Conservation (phyloP, 2,888 invertebrate genomes). For the Keiferia lycopersicella region DNA sequence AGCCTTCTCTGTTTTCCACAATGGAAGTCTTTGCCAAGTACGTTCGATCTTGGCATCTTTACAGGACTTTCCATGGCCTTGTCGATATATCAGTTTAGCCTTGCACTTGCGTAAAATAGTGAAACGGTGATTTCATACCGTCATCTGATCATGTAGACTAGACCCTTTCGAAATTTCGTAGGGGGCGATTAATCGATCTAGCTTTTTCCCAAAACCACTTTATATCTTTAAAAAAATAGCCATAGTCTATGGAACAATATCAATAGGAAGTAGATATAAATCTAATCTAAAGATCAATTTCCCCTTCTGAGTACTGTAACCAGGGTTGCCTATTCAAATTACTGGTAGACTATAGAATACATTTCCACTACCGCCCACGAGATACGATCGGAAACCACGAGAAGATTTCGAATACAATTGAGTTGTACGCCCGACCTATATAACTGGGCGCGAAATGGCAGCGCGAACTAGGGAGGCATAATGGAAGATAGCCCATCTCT, state of each 20-base stretch:
- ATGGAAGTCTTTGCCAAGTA: not conserved
- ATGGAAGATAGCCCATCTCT: constrained; percentile 5
- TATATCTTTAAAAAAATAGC: no score
- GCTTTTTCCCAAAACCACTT: no score
- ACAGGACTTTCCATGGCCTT: not conserved
- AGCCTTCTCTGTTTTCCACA: not conserved
- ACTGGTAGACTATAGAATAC: constrained; percentile 6
- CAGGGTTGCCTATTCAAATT: not conserved
- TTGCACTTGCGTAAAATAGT: not conserved
- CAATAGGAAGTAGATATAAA: not conserved
- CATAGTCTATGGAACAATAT: no score
- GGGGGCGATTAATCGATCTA: no score
- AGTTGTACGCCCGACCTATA: constrained; percentile 44
- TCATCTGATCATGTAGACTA: no score
- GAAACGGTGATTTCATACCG: not conserved
- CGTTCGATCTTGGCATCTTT: not conserved
- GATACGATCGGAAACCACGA: constrained; percentile 30
- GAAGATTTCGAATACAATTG: constrained; percentile 42
- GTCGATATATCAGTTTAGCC: not conserved
- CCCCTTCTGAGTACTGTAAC: not conserved
- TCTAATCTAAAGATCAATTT: not conserved
- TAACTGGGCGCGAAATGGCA: constrained; percentile 17
- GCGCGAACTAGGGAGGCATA: constrained; percentile 4
- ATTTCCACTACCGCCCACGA: constrained; percentile 13
- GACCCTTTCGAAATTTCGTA: no score